A percentile compares a stretch with the other conserved stretches of the same genome.
Conservation (phyloP, 2,797 vertebrate species). For the Syngnathus rostellatus region DNA sequence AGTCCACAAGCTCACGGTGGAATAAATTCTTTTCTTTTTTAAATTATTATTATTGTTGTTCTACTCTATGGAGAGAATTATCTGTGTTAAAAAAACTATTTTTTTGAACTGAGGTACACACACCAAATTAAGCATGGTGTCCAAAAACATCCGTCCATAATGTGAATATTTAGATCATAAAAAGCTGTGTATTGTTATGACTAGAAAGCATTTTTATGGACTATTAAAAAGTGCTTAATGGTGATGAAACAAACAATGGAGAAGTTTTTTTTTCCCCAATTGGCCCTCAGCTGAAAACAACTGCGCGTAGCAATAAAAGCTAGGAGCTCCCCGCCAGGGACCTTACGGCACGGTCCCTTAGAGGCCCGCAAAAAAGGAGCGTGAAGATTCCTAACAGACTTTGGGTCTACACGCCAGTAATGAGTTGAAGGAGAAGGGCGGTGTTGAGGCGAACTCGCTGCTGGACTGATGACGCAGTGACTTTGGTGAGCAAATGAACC, state of each 20-base stretch:
- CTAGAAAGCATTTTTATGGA: not conserved
- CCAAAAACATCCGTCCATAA: not conserved
- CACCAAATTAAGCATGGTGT: not conserved
- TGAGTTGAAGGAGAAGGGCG: slow-evolving; percentile 2
- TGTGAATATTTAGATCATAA: not conserved
- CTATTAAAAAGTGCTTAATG: not conserved
- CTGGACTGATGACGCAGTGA: slow-evolving; percentile 2
- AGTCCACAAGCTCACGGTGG: not conserved
- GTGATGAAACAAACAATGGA: not conserved
- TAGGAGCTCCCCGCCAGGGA: not conserved
- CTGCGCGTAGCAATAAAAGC: not conserved
- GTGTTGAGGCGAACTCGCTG: not conserved
- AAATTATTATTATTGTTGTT: not conserved
- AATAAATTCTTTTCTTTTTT: not conserved
- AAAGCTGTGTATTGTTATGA: not conserved
- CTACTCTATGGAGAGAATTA: not conserved
- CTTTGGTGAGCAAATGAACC: slow-evolving; percentile 6
- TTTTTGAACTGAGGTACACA: not conserved
- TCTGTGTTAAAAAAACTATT: not conserved
- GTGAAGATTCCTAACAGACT: not conserved
- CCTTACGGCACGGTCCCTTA: not conserved
- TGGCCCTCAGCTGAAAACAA: not conserved
- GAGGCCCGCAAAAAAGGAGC: not conserved
- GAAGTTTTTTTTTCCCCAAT: not conserved
- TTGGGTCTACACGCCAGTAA: not conserved